These are phyloP conservation scores for Cnemophilus loriae DNA, from an alignment of 2,113 vertebrate species.

Conservation along the genomic window DNA sequence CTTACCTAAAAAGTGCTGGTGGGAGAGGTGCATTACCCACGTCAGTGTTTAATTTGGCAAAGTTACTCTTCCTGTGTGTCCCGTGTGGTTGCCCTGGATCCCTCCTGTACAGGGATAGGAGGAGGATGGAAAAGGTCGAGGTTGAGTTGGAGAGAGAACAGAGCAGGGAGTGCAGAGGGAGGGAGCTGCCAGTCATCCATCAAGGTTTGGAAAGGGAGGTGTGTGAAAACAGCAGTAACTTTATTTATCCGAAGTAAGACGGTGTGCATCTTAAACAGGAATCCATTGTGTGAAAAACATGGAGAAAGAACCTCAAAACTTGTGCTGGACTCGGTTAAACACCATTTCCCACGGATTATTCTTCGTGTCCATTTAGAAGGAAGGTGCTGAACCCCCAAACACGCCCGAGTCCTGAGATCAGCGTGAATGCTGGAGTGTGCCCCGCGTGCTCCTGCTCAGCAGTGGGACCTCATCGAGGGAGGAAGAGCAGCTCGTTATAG, in stretches of 20 bases:
- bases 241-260: background rate
- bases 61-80: background rate
- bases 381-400: background rate
- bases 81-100: background rate
- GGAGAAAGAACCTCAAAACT: background rate
- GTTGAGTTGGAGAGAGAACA: background rate
- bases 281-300: background rate
- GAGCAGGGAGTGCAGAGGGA: background rate
- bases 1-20: background rate
- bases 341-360: background rate
- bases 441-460: background rate
- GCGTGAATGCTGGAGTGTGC: background rate
- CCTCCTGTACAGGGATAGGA: background rate
- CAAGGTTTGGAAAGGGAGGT: background rate
- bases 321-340: background rate
- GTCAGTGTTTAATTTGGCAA: background rate
- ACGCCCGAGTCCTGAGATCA: background rate
- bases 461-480: background rate
- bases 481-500: background rate
- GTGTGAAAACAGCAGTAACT: background rate
- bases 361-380: background rate
- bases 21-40: background rate
- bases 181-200: background rate
- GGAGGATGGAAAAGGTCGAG: background rate
- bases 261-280: background rate